Evolutionary conservation across 2,113 vertebrate genomes (phyloP).

Genomic region (Phyllostomus hastatus): DNA sequence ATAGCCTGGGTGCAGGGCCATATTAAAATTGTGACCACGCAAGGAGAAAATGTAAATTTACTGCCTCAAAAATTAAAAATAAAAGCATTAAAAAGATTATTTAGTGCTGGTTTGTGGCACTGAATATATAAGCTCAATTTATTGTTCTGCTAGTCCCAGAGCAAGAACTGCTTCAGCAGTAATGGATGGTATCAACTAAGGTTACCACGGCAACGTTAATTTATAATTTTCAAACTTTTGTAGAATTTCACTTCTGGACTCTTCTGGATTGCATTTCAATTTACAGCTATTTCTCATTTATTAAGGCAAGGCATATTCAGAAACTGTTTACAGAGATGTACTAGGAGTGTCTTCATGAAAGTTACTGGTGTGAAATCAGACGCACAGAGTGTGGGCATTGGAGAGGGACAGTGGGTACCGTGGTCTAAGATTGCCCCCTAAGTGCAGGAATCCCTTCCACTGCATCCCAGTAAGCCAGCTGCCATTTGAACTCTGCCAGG

Average conservation of each 20-base stretch:
- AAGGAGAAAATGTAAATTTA: constrained; percentile 16
- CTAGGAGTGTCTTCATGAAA: background rate
- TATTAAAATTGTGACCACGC: background rate
- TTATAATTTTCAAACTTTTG: constrained; percentile 28
- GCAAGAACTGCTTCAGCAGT: constrained; percentile 2
- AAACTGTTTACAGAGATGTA: background rate
- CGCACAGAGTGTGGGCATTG: background rate
- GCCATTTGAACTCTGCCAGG: background rate
- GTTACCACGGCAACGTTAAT: constrained; percentile 25
- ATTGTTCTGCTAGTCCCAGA: background rate
- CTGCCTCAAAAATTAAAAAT: constrained; percentile 29
- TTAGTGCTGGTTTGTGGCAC: background rate
- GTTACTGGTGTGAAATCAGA: background rate
- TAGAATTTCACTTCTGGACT: constrained; percentile 10
- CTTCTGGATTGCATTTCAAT: constrained; percentile 47
- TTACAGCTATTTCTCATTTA: constrained; percentile 18
- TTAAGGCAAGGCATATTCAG: background rate
- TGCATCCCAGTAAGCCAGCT: background rate
- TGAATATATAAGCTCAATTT: constrained; percentile 43
- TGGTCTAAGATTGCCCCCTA: background rate
- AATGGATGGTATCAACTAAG: background rate
- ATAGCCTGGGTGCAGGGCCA: background rate
- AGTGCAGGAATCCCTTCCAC: background rate
- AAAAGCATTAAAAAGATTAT: background rate
- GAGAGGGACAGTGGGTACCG: background rate